A percentile compares a stretch with the other conserved stretches of the same genome.
Conservation (phyloP, 2,888 invertebrate species). For the Diadromus collaris region DNA sequence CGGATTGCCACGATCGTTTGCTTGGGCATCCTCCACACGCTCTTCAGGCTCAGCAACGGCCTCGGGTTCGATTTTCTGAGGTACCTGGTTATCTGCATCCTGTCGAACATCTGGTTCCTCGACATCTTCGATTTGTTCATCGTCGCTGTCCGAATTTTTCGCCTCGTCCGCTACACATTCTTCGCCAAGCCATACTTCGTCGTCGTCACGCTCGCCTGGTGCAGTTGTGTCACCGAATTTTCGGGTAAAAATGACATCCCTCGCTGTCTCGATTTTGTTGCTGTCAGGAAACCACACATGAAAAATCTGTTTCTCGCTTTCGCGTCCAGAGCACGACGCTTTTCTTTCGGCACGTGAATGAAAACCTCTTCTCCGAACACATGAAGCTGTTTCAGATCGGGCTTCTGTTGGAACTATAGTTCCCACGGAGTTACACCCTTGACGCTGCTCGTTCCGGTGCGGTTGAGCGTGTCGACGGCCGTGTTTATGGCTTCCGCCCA, state of each 20-base stretch:
- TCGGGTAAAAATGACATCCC: slow-evolving; percentile 41
- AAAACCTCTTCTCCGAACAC: slow-evolving; percentile 37
- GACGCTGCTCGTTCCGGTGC: slow-evolving; percentile 26
- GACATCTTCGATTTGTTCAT: slow-evolving; percentile 2
- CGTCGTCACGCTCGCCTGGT: slow-evolving; percentile 9
- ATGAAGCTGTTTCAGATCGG: slow-evolving; percentile 17
- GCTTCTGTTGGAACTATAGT: slow-evolving; percentile 24
- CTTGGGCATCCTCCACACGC: background rate
- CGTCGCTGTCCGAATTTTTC: background rate
- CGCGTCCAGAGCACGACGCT: slow-evolving; percentile 31
- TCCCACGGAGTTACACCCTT: slow-evolving; percentile 20
- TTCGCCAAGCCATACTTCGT: slow-evolving; percentile 4
- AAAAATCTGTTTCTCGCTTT: slow-evolving; percentile 5
- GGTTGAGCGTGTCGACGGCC: slow-evolving; percentile 39
- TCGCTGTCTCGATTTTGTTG: slow-evolving; percentile 23
- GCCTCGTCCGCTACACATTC: background rate
- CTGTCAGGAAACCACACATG: slow-evolving; percentile 45
- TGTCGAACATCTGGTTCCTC: slow-evolving; percentile 14
- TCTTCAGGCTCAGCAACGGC: background rate
- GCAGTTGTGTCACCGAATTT: slow-evolving; percentile 9
- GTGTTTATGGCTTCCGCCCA: slow-evolving; percentile 55
- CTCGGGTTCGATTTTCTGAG: slow-evolving; percentile 3
- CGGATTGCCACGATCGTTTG: background rate
- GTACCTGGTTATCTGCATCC: background rate
- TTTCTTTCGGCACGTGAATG: slow-evolving; percentile 35